A percentile compares a stretch with the other conserved stretches of the same genome.
Conservation (phyloP, 2,113 vertebrate genomes). For the Hipposideros armiger region DNA sequence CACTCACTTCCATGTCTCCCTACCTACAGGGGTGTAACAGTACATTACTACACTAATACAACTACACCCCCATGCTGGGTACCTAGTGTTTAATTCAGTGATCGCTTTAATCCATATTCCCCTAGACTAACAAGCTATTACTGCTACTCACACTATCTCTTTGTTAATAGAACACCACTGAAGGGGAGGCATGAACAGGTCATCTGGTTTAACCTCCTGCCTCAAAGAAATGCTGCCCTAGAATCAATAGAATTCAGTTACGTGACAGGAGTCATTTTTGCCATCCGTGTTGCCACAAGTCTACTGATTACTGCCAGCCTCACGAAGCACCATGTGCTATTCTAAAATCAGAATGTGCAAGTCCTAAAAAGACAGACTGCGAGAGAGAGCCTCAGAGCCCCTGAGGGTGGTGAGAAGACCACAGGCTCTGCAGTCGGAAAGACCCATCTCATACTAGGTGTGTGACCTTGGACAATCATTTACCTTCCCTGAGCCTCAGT, state of each 20-base stretch:
- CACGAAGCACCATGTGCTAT: rapidly evolving
- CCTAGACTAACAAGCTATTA: not conserved
- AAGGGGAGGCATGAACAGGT: not conserved
- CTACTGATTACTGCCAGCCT: not conserved
- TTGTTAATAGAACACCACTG: not conserved
- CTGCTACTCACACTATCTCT: not conserved
- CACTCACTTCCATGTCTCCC: not conserved
- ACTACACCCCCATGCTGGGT: not conserved
- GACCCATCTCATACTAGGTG: not conserved
- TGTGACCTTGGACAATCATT: not conserved
- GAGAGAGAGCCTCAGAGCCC: not conserved
- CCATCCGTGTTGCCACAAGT: not conserved
- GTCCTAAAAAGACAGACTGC: not conserved
- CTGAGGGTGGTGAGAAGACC: not conserved
- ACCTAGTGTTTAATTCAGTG: not conserved
- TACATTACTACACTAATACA: not conserved
- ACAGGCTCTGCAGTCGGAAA: not conserved
- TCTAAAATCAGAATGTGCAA: not conserved
- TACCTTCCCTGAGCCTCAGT: slow-evolving; percentile 1
- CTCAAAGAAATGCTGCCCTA: slow-evolving; percentile 8
- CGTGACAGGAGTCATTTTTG: not conserved
- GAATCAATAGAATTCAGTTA: not conserved
- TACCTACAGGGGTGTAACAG: not conserved
- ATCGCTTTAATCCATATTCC: not conserved
- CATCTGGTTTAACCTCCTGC: not conserved